phyloP scores from a whole-genome alignment of 2,888 invertebrate genomes.

The Tholera decimalis region DNA sequence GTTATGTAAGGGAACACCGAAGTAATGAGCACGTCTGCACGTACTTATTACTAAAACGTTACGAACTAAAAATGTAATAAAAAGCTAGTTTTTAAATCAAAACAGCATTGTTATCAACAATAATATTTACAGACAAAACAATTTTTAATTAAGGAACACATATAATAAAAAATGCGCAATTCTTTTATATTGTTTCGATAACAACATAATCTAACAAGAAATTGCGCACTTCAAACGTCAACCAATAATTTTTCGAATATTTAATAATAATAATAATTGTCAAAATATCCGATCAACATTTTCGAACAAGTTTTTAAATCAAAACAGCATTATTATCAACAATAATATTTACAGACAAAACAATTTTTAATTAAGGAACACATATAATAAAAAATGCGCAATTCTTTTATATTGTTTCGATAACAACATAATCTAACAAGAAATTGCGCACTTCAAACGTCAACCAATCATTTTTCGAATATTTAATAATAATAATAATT shows the following conservation, averaged over 20 bases:
- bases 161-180: conserved; percentile 33
- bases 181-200: neutral
- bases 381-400: conserved; percentile 33
- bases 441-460: conserved; percentile 32
- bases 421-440: no score
- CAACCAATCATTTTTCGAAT: conserved; percentile 19
- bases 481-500: conserved; percentile 19
- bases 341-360: conserved; percentile 52
- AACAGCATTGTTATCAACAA: conserved; percentile 45
- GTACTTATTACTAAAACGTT: no score
- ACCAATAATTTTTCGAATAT: conserved; percentile 21
- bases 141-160: conserved; percentile 46
- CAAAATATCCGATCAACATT: conserved; percentile 30
- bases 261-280: conserved; percentile 15
- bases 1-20: no score
- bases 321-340: conserved; percentile 38
- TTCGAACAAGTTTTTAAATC: conserved; percentile 17
- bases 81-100: conserved; percentile 17
- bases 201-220: neutral
- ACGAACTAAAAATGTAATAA: neutral
- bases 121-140: conserved; percentile 48
- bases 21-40: no score
- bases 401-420: conserved; percentile 4
- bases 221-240: conserved; percentile 32
- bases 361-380: conserved; percentile 47